Percentiles rank a stretch among this genome's conserved stretches.
Evolutionary conservation across 1,140 invertebrate species (phyloP).

Genomic region (Drosophila micromelanica): DNA sequence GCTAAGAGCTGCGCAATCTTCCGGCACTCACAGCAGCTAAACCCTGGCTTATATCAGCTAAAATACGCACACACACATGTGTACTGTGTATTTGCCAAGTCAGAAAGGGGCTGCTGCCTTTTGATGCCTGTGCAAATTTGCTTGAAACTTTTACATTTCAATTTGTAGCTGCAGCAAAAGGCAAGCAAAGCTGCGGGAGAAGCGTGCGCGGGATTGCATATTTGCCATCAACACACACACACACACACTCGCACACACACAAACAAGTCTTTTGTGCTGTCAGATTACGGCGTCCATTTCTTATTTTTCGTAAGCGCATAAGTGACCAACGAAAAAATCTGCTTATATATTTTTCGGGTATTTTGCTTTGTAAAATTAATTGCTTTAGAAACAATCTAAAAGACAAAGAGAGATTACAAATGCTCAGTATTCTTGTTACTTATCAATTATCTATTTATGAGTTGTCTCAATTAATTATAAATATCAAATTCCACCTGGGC

Average conservation of each 20-base stretch:
- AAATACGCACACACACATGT: constrained; percentile 17
- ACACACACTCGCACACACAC: constrained; percentile 3
- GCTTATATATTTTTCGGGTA: neutral
- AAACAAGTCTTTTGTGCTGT: constrained; percentile 2
- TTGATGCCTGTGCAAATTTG: constrained; percentile 55
- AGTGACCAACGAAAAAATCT: neutral
- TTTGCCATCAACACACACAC: constrained; percentile 51
- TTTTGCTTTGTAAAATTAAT: constrained; percentile 1
- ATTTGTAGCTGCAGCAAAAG: constrained; percentile 58
- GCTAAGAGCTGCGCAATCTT: neutral
- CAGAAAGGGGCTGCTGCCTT: constrained; percentile 10
- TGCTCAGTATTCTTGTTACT: neutral
- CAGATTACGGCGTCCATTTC: constrained; percentile 15
- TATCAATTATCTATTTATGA: neutral
- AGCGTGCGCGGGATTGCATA: constrained; percentile 31
- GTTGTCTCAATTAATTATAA: too few relatives aligned
- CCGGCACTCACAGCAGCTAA: constrained; percentile 32
- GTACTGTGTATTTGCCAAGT: constrained; percentile 22
- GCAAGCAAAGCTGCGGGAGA: constrained; percentile 3
- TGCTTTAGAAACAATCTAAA: neutral
- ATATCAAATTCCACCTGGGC: too few relatives aligned
- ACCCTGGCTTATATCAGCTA: constrained; percentile 47
- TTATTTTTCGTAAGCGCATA: neutral
- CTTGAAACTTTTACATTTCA: constrained; percentile 62
- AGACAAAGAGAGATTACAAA: neutral